Evolutionary conservation across 2,113 vertebrate species (phyloP).

Genomic region (Trochalopteron elliotii): DNA sequence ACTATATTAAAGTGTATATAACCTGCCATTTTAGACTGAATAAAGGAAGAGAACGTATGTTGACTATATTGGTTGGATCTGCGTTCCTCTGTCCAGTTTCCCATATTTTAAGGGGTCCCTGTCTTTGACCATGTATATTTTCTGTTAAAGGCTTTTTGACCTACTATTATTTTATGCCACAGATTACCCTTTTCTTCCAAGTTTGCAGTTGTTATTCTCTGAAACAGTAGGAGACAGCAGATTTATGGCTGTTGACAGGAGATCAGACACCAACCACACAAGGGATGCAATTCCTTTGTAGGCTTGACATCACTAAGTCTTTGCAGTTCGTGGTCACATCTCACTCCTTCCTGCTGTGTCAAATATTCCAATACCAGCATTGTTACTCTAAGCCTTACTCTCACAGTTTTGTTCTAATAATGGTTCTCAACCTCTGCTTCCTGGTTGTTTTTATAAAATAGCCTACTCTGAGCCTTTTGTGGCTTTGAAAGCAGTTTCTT

Average conservation of each 20-base stretch:
- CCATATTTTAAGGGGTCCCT: too few species aligned
- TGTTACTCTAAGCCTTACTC: conserved; percentile 15
- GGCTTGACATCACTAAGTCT: not conserved
- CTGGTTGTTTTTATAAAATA: not conserved
- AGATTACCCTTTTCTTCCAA: conserved; percentile 37
- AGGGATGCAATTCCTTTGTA: conserved; percentile 35
- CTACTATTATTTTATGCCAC: conserved; percentile 14
- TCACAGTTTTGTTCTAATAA: not conserved
- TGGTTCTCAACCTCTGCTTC: not conserved
- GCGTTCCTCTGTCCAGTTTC: too few species aligned
- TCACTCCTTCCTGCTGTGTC: too few species aligned
- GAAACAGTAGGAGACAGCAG: conserved; percentile 26
- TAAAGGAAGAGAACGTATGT: too few species aligned
- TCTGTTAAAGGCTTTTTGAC: conserved; percentile 8
- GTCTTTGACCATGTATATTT: not conserved
- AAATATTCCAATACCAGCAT: not conserved
- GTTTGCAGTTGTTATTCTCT: conserved; percentile 27
- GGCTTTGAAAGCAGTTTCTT: not conserved
- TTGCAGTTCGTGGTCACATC: too few species aligned
- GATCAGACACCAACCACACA: conserved; percentile 40
- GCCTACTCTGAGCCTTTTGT: not conserved
- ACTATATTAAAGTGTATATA: too few species aligned
- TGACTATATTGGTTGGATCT: too few species aligned
- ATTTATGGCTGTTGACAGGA: conserved; percentile 37
- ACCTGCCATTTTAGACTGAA: too few species aligned